Evolutionary conservation across 2,113 vertebrate species (phyloP).

Genomic region (Ceyx margarethae): DNA sequence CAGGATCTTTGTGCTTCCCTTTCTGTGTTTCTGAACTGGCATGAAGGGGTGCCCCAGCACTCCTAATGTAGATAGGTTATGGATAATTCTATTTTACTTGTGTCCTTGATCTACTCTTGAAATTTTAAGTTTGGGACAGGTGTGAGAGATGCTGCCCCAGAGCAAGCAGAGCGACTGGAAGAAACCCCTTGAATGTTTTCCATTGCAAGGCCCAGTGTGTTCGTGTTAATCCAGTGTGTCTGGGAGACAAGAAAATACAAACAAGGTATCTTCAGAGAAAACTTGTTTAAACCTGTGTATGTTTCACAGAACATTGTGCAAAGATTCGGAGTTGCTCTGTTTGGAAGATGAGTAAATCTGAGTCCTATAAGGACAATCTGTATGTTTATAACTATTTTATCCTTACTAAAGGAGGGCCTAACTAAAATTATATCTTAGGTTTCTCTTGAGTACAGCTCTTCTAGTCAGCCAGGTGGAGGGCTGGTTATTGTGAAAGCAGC

Average conservation of each 20-base stretch:
- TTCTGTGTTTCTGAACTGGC: neutral
- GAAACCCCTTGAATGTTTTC: neutral
- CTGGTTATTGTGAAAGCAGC: neutral
- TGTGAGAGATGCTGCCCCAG: neutral
- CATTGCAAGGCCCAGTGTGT: neutral
- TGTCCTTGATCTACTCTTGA: neutral
- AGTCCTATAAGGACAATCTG: neutral
- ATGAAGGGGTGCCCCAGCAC: neutral
- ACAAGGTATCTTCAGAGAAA: neutral
- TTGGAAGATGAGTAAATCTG: neutral
- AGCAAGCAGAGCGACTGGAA: neutral
- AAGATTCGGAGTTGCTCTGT: neutral
- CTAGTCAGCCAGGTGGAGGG: neutral
- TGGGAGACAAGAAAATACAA: neutral
- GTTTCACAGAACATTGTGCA: neutral
- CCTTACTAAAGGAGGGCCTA: neutral
- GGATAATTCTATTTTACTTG: neutral
- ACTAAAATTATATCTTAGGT: neutral
- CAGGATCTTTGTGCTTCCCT: neutral
- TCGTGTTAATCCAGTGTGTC: neutral
- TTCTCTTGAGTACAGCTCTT: neutral
- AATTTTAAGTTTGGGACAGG: neutral
- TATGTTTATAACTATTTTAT: neutral
- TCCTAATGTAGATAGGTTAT: neutral
- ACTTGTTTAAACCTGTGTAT: neutral